Base-by-base conservation (phyloP, 2,797 vertebrate genomes). In the Anolis apletophallus region DNA sequence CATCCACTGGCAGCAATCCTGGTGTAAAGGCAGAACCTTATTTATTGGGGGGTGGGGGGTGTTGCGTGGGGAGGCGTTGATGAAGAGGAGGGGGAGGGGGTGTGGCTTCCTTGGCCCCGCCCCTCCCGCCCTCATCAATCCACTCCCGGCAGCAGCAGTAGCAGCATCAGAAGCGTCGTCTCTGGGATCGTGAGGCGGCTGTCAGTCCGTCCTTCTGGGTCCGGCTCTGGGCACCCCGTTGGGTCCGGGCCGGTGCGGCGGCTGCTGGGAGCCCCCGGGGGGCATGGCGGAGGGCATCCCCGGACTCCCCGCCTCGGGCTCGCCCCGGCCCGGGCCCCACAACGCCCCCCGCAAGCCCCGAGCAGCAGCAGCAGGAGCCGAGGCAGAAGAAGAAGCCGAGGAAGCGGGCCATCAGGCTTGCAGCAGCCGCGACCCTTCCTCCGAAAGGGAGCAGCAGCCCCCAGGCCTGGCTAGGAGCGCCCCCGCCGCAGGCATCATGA, bases 401-500 rank as follows among this genome's bases (percentile, higher is more conserved):
- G 73, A 57, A 23, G 64, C 57, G 3, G 46, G 89, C 87, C 94
- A n/a, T n/a, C n/a, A 94, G 19, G 93, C 94, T 71, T 91, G 92
- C 89, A 95, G 92, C 93, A 95, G 95, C 94, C 92, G 94, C 34
- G 94, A 95, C 90, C 87, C 92, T 89, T 95, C 95, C 73, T 91
- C 69, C 68, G 95, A 95, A 79, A 90, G 95, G 68, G 93, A 88
- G 40, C 40, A 40, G 40, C 40, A 40, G 87, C 93, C 90, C 85
- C 87, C 85, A 32, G 64, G 76, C 88, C 84, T 89, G 87, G 68
- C 54, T 68, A 73, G 76, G 55, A n/a, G 84, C 87, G 90, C 83
- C 32, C 90, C 92, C 83, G 92, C 93, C 32, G 89, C 91, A 61
- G 91, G 95, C 86, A 95, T 95, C 85, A 95, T 95, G 95, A 95